phyloP scores from a whole-genome alignment of 2,888 invertebrate genomes.

The Chymomyza procnemis region DNA sequence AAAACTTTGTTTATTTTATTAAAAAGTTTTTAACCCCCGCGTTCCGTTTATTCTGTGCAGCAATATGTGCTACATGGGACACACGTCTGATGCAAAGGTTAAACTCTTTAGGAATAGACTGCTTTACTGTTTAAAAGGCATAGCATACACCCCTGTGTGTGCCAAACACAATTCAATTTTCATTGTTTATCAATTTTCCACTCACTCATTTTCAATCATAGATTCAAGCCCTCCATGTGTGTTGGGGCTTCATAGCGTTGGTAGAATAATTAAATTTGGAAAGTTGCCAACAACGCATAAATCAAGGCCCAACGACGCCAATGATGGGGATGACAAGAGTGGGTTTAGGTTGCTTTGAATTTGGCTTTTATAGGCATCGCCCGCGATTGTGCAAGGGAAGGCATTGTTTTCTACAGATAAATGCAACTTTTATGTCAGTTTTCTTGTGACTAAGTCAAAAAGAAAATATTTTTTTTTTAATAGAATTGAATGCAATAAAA shows the following conservation, averaged over 20 bases:
- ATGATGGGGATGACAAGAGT: neutral
- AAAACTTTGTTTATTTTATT: slow-evolving; percentile 71
- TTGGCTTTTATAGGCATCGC: slow-evolving; percentile 16
- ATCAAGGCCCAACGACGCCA: slow-evolving; percentile 47
- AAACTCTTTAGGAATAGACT: neutral
- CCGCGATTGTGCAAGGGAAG: slow-evolving; percentile 47
- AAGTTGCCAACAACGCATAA: slow-evolving; percentile 71
- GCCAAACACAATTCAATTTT: slow-evolving; percentile 68
- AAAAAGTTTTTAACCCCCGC: slow-evolving; percentile 39
- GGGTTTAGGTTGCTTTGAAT: neutral
- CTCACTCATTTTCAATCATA: slow-evolving; percentile 64
- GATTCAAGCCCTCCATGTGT: neutral
- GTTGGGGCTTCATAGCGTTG: slow-evolving; percentile 60
- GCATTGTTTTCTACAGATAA: neutral
- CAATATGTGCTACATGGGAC: no score
- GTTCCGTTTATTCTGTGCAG: slow-evolving; percentile 30
- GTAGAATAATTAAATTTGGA: slow-evolving; percentile 76
- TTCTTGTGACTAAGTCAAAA: neutral
- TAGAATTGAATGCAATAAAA: neutral
- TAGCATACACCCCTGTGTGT: slow-evolving; percentile 27
- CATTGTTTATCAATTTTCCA: slow-evolving; percentile 77
- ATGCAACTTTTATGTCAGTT: neutral
- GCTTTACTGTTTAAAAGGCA: neutral
- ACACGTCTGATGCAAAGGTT: neutral
- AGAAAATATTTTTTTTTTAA: slow-evolving; percentile 43